phyloP scores from a whole-genome alignment of 2,113 vertebrate species.

The Chroicocephalus ridibundus region DNA sequence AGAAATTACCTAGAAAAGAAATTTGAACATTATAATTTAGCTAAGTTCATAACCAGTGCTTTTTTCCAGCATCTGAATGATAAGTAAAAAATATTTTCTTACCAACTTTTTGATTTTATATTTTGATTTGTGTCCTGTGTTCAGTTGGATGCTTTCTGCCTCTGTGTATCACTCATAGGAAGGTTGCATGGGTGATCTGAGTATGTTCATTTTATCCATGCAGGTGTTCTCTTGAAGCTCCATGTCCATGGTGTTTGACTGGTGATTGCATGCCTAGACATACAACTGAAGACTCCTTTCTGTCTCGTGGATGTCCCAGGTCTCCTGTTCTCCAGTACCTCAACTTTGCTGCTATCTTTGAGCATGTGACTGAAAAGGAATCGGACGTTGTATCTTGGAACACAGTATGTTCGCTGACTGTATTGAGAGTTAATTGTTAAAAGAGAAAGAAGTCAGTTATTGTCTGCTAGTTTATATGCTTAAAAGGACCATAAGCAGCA shows the following conservation, averaged over 20 bases:
- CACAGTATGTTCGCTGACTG: neutral
- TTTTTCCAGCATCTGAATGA: neutral
- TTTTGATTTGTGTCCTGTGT: neutral
- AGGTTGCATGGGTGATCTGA: neutral
- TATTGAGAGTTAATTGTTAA: neutral
- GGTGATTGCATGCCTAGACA: neutral
- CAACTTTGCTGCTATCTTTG: neutral
- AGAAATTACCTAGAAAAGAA: neutral
- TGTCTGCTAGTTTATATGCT: neutral
- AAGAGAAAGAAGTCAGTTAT: neutral
- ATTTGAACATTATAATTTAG: neutral
- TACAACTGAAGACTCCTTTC: neutral
- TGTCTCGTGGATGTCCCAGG: neutral
- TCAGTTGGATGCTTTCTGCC: neutral
- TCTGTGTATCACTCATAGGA: neutral
- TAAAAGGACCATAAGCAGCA: neutral
- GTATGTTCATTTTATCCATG: fast-evolving
- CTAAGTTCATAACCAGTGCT: neutral
- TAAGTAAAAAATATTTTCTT: neutral
- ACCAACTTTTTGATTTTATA: neutral
- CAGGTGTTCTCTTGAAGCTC: neutral
- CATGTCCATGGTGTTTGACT: neutral
- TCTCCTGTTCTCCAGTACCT: neutral
- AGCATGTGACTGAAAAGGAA: neutral
- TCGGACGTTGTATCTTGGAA: neutral